These are phyloP conservation scores for Cephalopholis sonnerati DNA, from an alignment of 2,113 vertebrate species.

Conservation along the genomic window DNA sequence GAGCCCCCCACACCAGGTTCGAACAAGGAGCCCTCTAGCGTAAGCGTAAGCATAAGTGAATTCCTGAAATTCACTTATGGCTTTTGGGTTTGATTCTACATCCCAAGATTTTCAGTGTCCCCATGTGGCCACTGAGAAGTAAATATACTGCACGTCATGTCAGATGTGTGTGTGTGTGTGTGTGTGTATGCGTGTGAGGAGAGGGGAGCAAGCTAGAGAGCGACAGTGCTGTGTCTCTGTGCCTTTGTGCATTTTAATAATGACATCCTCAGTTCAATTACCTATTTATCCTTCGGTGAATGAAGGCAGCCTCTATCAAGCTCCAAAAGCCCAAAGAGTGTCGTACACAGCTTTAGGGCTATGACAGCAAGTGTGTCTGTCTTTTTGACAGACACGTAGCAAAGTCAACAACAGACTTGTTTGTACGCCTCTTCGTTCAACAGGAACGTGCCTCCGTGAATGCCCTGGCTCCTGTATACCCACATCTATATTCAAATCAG, in stretches of 20 bases:
- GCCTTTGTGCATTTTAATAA: slow-evolving; percentile 58
- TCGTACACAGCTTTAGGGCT: slow-evolving; percentile 44
- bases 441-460: slow-evolving; percentile 45
- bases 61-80: no score
- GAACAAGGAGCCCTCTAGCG: no score
- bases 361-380: slow-evolving; percentile 49
- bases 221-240: slow-evolving; percentile 11
- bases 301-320: slow-evolving; percentile 48
- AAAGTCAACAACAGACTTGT: slow-evolving; percentile 67
- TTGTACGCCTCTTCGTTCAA: slow-evolving; percentile 65
- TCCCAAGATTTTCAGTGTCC: no score
- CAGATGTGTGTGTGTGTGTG: neutral
- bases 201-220: neutral
- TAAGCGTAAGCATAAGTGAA: no score
- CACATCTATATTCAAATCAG: slow-evolving; percentile 77
- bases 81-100: no score
- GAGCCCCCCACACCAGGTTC: no score
- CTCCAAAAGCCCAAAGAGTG: slow-evolving; percentile 45
- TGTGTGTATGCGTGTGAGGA: neutral
- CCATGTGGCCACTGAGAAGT: neutral
- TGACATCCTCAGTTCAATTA: slow-evolving; percentile 61
- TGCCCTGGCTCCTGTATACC: slow-evolving; percentile 45
- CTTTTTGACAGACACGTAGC: slow-evolving; percentile 59
- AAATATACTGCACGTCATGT: neutral
- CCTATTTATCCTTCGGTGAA: slow-evolving; percentile 63